Base-by-base conservation (phyloP, 2,113 vertebrate genomes). In the Anolis sagrei region DNA sequence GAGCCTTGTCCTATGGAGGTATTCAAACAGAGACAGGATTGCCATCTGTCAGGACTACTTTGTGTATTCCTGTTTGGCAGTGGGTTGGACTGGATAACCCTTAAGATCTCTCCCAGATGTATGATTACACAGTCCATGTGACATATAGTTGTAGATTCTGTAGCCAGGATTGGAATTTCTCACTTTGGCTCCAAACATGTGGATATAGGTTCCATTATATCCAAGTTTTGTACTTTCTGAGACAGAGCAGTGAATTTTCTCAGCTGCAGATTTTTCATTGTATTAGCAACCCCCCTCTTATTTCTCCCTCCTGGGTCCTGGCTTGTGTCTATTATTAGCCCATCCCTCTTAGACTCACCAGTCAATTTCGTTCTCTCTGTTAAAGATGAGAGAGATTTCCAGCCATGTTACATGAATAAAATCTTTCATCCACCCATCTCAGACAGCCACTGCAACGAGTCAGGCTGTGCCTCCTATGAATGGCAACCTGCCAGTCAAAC, bases 401-500 rank as follows among this genome's bases (percentile, higher is more conserved):
- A 83, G 83, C 77, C 83, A 86, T 64, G 5, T 19, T 21, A 4
- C 44, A 83, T 48, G 79, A 88, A 83, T 89, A 86, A 94, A 94
- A 91, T 25, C 74, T 81, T 90, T 92, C 90, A 78, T 85, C 77
- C 76, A 79, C 75, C 1, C 25, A 48, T 88, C 88, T 91, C 89
- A 87, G 51, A 6, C 54, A 89, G 85, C 74, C 72, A 79, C 70
- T 79, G 82, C n/a, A 90, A 54, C 87, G 92, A 87, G 81, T 90
- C 91, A 90, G 68, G 83, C 76, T 0, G 0, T 78, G 91, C 89
- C 92, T 92, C 82, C 29, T 61, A 89, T 85, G 64, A 86, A 61
- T 69, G 89, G 88, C 92, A 87, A 92, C 88, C 92, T 91, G 92
- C 92, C 94, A 93, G 84, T 94, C 94, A 93, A 89, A 84, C 51